phyloP scores from a whole-genome alignment of 1,140 invertebrate species.

The Diprion similis region DNA sequence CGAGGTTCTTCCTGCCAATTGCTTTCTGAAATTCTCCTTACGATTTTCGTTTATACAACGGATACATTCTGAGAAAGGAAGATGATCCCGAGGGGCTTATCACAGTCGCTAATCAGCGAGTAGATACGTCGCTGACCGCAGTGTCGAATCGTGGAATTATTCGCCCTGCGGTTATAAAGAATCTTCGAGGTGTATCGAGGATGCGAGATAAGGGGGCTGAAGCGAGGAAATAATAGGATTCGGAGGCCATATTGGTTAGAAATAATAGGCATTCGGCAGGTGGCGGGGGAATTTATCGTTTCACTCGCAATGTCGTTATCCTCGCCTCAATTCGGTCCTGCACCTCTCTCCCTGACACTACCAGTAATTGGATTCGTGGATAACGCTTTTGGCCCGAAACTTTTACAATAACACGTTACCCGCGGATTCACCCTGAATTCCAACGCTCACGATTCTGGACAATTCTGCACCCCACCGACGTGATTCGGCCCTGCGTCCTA shows the following conservation, averaged over 20 bases:
- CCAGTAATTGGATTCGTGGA: slow-evolving; percentile 16
- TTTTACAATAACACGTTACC: slow-evolving; percentile 12
- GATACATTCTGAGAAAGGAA: too few species aligned
- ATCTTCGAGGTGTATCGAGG: not conserved
- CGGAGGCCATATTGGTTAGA: slow-evolving; percentile 1
- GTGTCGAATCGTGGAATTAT: not conserved
- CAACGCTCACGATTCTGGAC: not conserved
- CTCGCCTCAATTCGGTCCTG: slow-evolving; percentile 8
- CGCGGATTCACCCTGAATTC: not conserved
- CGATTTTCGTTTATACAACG: too few species aligned
- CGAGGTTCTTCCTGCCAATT: not conserved
- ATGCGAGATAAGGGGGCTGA: not conserved
- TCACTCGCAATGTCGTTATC: slow-evolving; percentile 14
- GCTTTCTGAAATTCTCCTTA: too few species aligned
- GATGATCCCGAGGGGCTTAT: too few species aligned
- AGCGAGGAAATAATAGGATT: slow-evolving; percentile 11
- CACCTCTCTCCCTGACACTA: slow-evolving; percentile 12
- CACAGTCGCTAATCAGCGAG: too few species aligned
- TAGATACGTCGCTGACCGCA: not conserved
- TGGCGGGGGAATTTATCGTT: slow-evolving; percentile 10
- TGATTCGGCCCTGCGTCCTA: too few species aligned
- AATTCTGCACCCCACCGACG: not conserved
- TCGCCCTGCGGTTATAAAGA: not conserved
- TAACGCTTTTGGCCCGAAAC: slow-evolving; percentile 6
- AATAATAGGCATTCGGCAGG: slow-evolving; percentile 11